These are phyloP conservation scores for Marcusenius ussheri DNA, from an alignment of 2,113 vertebrate species.

Conservation along the genomic window DNA sequence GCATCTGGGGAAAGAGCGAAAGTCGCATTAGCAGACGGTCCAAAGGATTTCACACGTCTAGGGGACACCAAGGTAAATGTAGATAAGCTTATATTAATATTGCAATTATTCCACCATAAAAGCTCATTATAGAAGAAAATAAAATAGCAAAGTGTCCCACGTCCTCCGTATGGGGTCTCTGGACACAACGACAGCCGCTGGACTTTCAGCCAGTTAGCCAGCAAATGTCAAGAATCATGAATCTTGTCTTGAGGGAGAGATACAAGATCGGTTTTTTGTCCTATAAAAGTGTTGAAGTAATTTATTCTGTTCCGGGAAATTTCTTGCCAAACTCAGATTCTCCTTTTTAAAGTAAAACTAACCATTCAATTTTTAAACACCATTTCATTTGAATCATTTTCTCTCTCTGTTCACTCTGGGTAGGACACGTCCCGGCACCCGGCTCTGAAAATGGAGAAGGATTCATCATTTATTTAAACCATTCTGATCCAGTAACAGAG, in stretches of 20 bases:
- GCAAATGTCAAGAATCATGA: background rate
- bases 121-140: background rate
- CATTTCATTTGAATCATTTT: background rate
- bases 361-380: background rate
- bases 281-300: background rate
- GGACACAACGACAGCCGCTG: background rate
- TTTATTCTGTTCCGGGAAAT: background rate
- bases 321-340: background rate
- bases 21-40: background rate
- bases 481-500: background rate
- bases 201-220: background rate
- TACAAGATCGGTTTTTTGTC: background rate
- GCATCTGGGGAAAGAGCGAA: slow-evolving; percentile 51
- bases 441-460: background rate
- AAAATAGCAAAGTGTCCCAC: background rate
- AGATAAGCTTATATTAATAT: background rate
- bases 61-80: background rate
- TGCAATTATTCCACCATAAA: background rate
- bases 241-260: background rate
- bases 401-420: background rate
- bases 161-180: background rate
- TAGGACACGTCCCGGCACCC: background rate
- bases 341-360: background rate
- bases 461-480: background rate
- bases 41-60: background rate